A percentile compares a stretch with the other conserved stretches of the same genome.
These are phyloP conservation scores for Cordilura impudica DNA, from an alignment of 2,888 invertebrate genomes.

Conservation along the genomic window DNA sequence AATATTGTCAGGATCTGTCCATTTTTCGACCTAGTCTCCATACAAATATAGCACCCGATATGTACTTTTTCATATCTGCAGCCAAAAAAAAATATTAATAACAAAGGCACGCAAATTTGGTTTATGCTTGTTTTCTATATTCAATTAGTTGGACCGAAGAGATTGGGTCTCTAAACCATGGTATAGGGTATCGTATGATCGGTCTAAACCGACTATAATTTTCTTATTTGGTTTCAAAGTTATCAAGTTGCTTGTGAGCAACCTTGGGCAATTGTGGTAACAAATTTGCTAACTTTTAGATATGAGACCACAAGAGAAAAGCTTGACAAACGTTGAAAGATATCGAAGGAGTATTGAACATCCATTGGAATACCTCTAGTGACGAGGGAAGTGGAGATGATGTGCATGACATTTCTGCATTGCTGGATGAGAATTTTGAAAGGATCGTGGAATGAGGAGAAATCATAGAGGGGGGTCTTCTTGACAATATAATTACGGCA, in stretches of 20 bases:
- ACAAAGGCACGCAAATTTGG: too few relatives aligned
- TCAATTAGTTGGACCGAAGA: too few relatives aligned
- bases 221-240: slow-evolving; percentile 5
- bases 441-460: slow-evolving; percentile 51
- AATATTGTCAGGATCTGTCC: too few relatives aligned
- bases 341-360: slow-evolving; percentile 30
- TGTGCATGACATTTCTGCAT: slow-evolving; percentile 46
- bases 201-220: too few relatives aligned
- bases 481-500: slow-evolving; percentile 22
- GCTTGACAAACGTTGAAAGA: slow-evolving; percentile 22
- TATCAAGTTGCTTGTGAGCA: slow-evolving; percentile 50
- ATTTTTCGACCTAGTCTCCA: too few relatives aligned
- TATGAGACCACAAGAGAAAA: slow-evolving; percentile 35
- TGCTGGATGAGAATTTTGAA: slow-evolving; percentile 48
- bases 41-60: too few relatives aligned
- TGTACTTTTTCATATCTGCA: too few relatives aligned
- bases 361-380: slow-evolving; percentile 45
- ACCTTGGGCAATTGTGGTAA: slow-evolving; percentile 35
- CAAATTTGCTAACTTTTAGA: slow-evolving; percentile 1
- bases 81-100: too few relatives aligned
- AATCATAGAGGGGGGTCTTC: slow-evolving; percentile 38
- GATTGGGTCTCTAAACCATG: too few relatives aligned
- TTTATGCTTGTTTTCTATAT: too few relatives aligned
- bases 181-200: too few relatives aligned
- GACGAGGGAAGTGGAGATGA: slow-evolving; percentile 50